Base-by-base conservation (phyloP, 2,113 vertebrate genomes). In the Rhizomys pruinosus region DNA sequence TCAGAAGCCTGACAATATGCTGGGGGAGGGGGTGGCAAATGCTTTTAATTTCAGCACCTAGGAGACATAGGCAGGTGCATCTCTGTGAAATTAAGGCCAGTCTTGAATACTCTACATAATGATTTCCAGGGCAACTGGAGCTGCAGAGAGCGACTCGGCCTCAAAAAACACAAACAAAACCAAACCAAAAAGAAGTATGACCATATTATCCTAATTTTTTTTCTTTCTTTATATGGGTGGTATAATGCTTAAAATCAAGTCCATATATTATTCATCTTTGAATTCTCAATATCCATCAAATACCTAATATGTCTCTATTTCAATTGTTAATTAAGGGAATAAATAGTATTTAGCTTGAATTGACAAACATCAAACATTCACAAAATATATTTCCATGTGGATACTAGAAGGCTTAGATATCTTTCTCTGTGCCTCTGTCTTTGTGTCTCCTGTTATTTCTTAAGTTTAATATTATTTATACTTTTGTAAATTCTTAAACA, bases 401-500 rank as follows among this genome's bases (percentile, higher is more conserved):
- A 47, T 22, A 42, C 69, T 84, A 91, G 39, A 82, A 90, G 68
- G 69, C 81, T 84, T 87, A 82, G 10, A 34, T 10, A 9, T 27
- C 22, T 32, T 13, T 82, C 25, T 27, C 22, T 52, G 47, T 52
- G 15, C 34, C 29, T n/a, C 4, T 71, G 15, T 55, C 25, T 61
- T 23, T 72, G 12, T 57, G 23, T 61, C n/a, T 20, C 20, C 52
- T 94, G 63, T 27, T 87, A 20, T 57, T 79, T 93, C 71, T 22
- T 13, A 92, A n/a, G 93, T 4, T 57, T 16, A 42, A 91, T 17
- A 13, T 37, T 87, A 44, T 57, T 15, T 82, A n/a, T 76, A 92
- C n/a, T 87, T 90, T 96, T 32, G n/a, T 82, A 92, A 92, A 90
- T 74, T 4, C 9, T 1, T 61, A 37, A 74, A 92, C 90, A 86